Conservation (phyloP, 2,113 vertebrate species). For the Tragulus kanchil region DNA sequence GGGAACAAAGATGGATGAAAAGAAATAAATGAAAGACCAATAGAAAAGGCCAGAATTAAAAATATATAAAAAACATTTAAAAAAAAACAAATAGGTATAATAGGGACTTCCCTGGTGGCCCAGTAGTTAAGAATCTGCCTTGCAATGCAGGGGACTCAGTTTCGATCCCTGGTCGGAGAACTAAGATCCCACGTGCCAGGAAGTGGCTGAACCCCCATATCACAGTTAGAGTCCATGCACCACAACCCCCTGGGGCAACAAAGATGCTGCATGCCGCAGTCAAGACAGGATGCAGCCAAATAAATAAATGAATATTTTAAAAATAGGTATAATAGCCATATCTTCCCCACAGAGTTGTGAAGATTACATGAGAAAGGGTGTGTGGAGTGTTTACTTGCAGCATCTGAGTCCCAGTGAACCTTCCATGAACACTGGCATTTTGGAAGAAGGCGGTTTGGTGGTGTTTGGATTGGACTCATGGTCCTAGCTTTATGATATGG, state of each 20-base stretch:
- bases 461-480: no score
- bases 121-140: not conserved
- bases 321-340: not conserved
- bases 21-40: no score
- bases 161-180: not conserved
- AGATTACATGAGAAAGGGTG: not conserved
- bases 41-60: no score
- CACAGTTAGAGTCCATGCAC: not conserved
- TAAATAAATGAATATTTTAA: not conserved
- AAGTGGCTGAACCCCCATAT: not conserved
- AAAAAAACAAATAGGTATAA: no score
- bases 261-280: not conserved
- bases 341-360: not conserved
- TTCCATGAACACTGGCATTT: not conserved
- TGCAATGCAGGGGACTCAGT: not conserved
- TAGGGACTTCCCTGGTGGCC: not conserved
- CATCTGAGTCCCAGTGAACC: not conserved
- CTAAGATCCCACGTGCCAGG: not conserved
- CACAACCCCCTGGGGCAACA: not conserved
- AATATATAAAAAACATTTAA: no score
- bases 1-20: no score
- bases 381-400: not conserved
- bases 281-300: not conserved
- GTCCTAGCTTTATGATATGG: not conserved
- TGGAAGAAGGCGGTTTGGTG: no score